phyloP scores from a whole-genome alignment of 1,140 invertebrate species.

The Lysiphlebus fabarum region DNA sequence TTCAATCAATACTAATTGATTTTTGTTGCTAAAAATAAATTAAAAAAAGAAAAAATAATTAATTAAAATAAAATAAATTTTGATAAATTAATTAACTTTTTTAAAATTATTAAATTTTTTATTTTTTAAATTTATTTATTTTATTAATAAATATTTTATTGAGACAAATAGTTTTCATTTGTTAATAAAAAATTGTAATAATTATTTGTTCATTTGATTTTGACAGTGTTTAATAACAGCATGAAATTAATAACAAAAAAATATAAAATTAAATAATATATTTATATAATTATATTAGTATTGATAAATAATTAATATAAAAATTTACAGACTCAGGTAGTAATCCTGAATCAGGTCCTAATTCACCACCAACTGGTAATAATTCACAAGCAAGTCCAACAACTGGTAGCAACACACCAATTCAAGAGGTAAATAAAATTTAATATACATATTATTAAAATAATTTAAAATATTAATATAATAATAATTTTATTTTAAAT shows the following conservation, averaged over 20 bases:
- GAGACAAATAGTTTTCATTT: neutral
- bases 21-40: neutral
- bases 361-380: constrained; percentile 70
- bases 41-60: neutral
- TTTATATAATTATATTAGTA: no score
- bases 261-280: no score
- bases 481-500: constrained; percentile 18
- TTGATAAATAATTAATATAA: no score
- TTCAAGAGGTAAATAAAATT: constrained; percentile 63
- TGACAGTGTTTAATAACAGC: constrained; percentile 49
- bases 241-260: constrained; percentile 31
- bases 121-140: no score
- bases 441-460: no score
- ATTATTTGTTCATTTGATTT: constrained; percentile 39
- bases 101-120: no score
- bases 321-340: constrained; percentile 59
- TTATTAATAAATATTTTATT: no score
- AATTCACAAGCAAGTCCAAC: constrained; percentile 59
- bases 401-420: constrained; percentile 63
- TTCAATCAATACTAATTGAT: constrained; percentile 1
- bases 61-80: neutral
- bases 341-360: constrained; percentile 78
- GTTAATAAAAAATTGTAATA: constrained; percentile 40
- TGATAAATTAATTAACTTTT: no score
- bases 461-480: neutral